Evolutionary conservation across 2,888 invertebrate genomes (phyloP).

Genomic region (Diaperis boleti): DNA sequence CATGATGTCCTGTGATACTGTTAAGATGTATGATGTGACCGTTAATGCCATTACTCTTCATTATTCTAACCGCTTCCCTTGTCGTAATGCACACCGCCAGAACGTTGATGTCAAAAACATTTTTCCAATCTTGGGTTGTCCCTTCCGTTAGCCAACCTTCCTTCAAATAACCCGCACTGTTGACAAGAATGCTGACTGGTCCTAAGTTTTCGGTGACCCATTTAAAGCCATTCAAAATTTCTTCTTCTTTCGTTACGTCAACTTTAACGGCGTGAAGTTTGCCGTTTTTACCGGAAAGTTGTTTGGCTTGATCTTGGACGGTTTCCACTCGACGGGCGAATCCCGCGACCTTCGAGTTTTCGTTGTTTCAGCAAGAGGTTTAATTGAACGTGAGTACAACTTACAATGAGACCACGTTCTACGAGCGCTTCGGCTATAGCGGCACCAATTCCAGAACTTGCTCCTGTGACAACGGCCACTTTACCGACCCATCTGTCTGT

Average conservation of each 20-base stretch:
- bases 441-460: conserved; percentile 20
- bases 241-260: conserved; percentile 53
- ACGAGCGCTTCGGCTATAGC: conserved; percentile 5
- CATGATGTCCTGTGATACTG: conserved; percentile 46
- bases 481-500: conserved; percentile 19
- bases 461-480: conserved; percentile 15
- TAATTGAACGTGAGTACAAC: too few relatives aligned
- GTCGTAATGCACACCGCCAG: conserved; percentile 46
- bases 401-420: conserved; percentile 6
- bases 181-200: conserved; percentile 52
- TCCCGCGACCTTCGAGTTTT: conserved; percentile 48
- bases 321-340: conserved; percentile 50
- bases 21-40: conserved; percentile 51
- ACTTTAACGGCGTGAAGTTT: conserved; percentile 48
- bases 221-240: conserved; percentile 51
- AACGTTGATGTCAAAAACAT: conserved; percentile 44
- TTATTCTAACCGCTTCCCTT: conserved; percentile 49
- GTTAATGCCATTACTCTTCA: conserved; percentile 46
- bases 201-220: conserved; percentile 53
- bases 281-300: conserved; percentile 47
- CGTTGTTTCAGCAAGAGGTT: too few relatives aligned
- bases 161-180: conserved; percentile 53
- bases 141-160: conserved; percentile 42
- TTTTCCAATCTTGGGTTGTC: conserved; percentile 46
- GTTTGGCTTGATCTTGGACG: conserved; percentile 45